Base-by-base conservation (phyloP, 2,113 vertebrate genomes). In the Chitala chitala region DNA sequence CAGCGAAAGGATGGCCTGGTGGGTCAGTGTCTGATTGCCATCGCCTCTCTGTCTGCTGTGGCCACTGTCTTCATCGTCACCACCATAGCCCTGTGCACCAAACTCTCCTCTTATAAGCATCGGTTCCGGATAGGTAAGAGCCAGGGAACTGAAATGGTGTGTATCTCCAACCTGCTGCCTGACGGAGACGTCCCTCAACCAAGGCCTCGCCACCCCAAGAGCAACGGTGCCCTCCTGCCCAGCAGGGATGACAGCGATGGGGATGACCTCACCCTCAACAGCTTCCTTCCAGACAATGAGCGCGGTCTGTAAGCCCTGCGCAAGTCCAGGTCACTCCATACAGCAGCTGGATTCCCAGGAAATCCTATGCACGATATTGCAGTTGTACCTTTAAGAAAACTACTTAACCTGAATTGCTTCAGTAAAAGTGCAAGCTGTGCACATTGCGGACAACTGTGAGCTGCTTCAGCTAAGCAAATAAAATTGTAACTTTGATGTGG, bases 241-340 rank as follows among this genome's bases (percentile, higher is more conserved):
- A 82, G 76, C 0, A 64, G 0, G 0, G 73, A 74, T 0, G 90
- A 93, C 74, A 86, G 48, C 0, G 93, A 94, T 0, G 84, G 74
- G 0, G 95, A 96, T 36, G 89, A 93, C 76, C 82, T 94, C 71
- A 95, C 95, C 0, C 91, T 98, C 36, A 92, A 90, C 78, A 98
- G 95, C 84, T 96, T 98, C 80, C 85, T 96, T 6, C 94, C 94
- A 0, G 93, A 94, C 1, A 85, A 80, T 1, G 84, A 88, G 17
- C 76, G 78, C 5, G 61, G 20, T 2, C n/a, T 78, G 79, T 63
- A 86, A 82, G 50, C 44, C 22, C 58, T 55, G 38, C 20, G 7
- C 22, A 3, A 17, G 50, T 53, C 4, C 22, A n/a, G n/a, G n/a
- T n/a, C n/a, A n/a, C n/a, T n/a, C n/a, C n/a, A n/a, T n/a, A n/a